Percentiles rank a stretch among this genome's conserved stretches.
These are phyloP conservation scores for Lithophane ornitopus DNA, from an alignment of 2,888 invertebrate genomes.

Conservation along the genomic window DNA sequence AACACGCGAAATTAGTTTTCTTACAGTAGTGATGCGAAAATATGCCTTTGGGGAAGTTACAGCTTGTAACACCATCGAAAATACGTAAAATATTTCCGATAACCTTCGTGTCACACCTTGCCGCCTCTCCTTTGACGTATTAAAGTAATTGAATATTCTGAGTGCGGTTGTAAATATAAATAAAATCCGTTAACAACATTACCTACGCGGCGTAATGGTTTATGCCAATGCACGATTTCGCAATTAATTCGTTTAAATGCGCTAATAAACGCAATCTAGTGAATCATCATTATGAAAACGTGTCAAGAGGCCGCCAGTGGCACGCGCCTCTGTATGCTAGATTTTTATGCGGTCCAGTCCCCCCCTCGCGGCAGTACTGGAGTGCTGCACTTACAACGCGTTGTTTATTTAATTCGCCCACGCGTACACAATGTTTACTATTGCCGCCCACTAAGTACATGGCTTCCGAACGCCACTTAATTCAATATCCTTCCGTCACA, in stretches of 20 bases:
- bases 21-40: conserved; percentile 70
- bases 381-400: conserved; percentile 46
- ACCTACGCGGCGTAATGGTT: conserved; percentile 39
- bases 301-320: conserved; percentile 80
- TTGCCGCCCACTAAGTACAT: conserved; percentile 47
- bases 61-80: conserved; percentile 71
- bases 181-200: conserved; percentile 34
- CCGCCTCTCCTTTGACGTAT: conserved; percentile 22
- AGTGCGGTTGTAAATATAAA: conserved; percentile 29
- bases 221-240: conserved; percentile 51
- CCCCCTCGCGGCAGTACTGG: conserved; percentile 18
- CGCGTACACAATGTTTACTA: conserved; percentile 69
- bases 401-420: conserved; percentile 77
- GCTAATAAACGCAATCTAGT: conserved; percentile 79
- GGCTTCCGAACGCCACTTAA: conserved; percentile 54
- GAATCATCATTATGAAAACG: conserved; percentile 81
- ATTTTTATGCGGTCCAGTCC: conserved; percentile 60
- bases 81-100: conserved; percentile 69
- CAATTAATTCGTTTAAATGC: conserved; percentile 74
- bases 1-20: conserved; percentile 82
- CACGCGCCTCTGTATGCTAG: conserved; percentile 66
- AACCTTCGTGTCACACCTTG: conserved; percentile 29
- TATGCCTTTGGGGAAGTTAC: conserved; percentile 69
- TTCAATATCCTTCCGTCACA: conserved; percentile 65
- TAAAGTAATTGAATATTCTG: conserved; percentile 41